phyloP scores from a whole-genome alignment of 2,797 vertebrate genomes.

The Apodemus agrarius region DNA sequence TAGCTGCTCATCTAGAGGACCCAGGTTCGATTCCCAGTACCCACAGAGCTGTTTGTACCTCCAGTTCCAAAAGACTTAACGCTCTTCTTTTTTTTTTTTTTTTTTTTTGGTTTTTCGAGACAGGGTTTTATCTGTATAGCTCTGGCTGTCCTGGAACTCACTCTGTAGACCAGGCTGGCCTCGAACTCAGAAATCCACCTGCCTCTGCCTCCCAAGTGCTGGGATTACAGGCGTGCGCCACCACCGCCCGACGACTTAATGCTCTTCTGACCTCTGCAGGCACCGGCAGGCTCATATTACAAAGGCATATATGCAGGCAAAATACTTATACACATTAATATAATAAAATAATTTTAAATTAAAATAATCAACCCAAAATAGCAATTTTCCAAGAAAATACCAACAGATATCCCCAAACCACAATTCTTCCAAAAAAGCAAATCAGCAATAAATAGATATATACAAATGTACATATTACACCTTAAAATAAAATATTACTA shows the following conservation, averaged over 20 bases:
- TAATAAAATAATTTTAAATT: not conserved
- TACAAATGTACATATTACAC: not conserved
- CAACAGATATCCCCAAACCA: slow-evolving; percentile 1
- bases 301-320: not conserved
- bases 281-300: not conserved
- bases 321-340: not conserved
- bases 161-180: too few relatives aligned
- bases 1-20: not conserved
- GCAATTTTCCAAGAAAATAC: slow-evolving; percentile 60
- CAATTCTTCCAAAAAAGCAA: slow-evolving; percentile 47
- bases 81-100: too few relatives aligned
- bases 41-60: not conserved
- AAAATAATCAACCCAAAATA: slow-evolving; percentile 24
- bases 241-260: too few relatives aligned
- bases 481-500: slow-evolving; percentile 54
- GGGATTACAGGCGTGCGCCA: too few relatives aligned
- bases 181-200: too few relatives aligned
- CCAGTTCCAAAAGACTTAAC: not conserved
- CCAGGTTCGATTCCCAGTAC: not conserved
- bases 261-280: not conserved
- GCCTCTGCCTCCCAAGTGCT: too few relatives aligned
- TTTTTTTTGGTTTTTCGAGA: too few relatives aligned
- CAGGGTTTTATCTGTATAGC: too few relatives aligned
- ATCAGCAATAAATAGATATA: not conserved
- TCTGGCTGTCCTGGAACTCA: too few relatives aligned